phyloP scores from a whole-genome alignment of 2,797 vertebrate genomes.

The Champsocephalus esox region DNA sequence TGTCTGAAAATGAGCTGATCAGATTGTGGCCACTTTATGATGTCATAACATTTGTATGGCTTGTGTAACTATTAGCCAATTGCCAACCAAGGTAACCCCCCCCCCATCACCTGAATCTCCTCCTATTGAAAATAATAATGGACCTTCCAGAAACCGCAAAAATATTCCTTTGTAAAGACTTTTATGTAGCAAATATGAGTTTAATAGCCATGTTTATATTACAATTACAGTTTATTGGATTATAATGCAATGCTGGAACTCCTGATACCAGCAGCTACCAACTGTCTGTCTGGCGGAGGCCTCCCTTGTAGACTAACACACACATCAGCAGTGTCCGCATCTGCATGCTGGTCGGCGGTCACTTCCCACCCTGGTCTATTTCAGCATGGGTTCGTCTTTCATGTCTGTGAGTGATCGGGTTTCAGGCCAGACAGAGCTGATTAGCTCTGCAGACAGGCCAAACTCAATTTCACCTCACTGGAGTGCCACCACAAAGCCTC shows the following conservation, averaged over 20 bases:
- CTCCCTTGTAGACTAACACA: constrained; percentile 30
- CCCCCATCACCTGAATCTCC: no score
- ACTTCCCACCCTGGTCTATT: constrained; percentile 52
- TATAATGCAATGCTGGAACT: not conserved
- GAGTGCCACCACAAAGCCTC: constrained; percentile 64
- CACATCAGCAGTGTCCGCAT: constrained; percentile 34
- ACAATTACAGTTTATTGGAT: not conserved
- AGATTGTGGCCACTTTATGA: no score
- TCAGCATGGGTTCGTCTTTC: constrained; percentile 59
- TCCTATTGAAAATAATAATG: no score
- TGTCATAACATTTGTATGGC: no score
- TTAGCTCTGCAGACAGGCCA: constrained; percentile 76
- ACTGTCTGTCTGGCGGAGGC: constrained; percentile 8
- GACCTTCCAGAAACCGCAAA: no score
- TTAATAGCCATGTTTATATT: no score
- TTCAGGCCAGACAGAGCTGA: constrained; percentile 75
- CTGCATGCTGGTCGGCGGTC: constrained; percentile 35
- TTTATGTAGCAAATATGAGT: no score
- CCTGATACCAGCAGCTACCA: constrained; percentile 1
- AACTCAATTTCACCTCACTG: constrained; percentile 76
- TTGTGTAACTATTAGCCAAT: no score
- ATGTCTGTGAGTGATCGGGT: constrained; percentile 65
- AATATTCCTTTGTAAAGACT: no score
- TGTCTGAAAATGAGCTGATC: no score
- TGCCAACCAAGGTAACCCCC: no score